These are phyloP conservation scores for Cremastinae sp. DNA, from an alignment of 2,888 invertebrate species.

Conservation along the genomic window DNA sequence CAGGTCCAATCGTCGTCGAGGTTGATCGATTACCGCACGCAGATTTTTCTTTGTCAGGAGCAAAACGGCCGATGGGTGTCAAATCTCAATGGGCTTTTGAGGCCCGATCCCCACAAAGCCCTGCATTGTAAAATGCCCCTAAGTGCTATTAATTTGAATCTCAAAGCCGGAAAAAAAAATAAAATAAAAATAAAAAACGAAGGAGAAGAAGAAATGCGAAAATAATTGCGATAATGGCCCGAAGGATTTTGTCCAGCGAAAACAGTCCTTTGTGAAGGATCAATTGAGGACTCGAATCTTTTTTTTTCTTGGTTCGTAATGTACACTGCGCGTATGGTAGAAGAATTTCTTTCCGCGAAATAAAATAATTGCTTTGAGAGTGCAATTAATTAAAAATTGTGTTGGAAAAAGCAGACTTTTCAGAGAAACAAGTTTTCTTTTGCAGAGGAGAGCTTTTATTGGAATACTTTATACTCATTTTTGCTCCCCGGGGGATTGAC, in stretches of 20 bases:
- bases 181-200: not conserved
- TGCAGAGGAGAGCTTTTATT: too few relatives aligned
- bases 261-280: not conserved
- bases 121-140: constrained; percentile 19
- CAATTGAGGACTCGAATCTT: too few relatives aligned
- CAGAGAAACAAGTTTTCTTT: too few relatives aligned
- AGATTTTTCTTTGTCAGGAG: constrained; percentile 40
- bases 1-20: constrained; percentile 29
- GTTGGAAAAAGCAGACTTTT: too few relatives aligned
- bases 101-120: constrained; percentile 2
- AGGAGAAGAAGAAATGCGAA: not conserved
- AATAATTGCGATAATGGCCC: not conserved
- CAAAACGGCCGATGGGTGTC: constrained; percentile 41
- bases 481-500: too few relatives aligned
- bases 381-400: not conserved
- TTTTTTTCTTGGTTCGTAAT: too few relatives aligned
- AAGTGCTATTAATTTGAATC: constrained; percentile 42
- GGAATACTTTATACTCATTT: too few relatives aligned
- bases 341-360: not conserved
- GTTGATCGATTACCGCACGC: constrained; percentile 57
- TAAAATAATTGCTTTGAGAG: not conserved
- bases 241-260: not conserved
- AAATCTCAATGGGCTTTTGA: constrained; percentile 47
- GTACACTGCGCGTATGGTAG: too few relatives aligned
- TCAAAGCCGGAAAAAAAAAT: constrained; percentile 27